Base-by-base conservation (phyloP, 2,888 invertebrate genomes). In the Parelbella ahira region DNA sequence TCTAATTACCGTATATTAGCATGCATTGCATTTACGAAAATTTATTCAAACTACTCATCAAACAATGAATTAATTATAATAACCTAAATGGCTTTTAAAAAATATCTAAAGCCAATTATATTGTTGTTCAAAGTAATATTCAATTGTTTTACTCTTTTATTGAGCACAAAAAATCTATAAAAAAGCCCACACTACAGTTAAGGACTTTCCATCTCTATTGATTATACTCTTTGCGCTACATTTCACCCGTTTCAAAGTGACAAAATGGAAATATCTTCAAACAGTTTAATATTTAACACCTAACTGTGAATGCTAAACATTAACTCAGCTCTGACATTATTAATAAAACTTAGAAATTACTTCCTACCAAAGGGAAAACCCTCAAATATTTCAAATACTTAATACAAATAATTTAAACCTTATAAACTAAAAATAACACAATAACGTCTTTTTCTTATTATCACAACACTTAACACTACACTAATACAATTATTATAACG, bases 191-290 rank as follows among this genome's bases (percentile, higher is more conserved):
- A n/a, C n/a, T n/a, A n/a, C n/a, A n/a, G n/a, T n/a, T n/a, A n/a
- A n/a, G 18, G 24, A 18, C 32, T 39, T 38, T 38, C 38, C 30
- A 38, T 39, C 18, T 11, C 10, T 23, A 21, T 29, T 32, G 12
- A 18, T 29, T 24, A 11, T 3, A 21, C 18, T 38, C 24, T 30
- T 32, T 24, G 12, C 38, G 24, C 25, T 8, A n/a, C 10, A 25
- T 29, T 28, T 21, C 28, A 37, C 32, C 8, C 30, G 8, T 19
- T 21, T 15, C 29, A 23, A 39, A 23, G 24, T 23, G 23, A 32
- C 24, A 9, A 32, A 39, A 39, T 39, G 23, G 23, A 30, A 30
- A 38, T 30, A 38, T 23, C 10, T n/a, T 24, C 24, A 32, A 32
- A 37, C 37, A 28, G 19, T 25, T 25, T 19, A 30, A 24, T 19